phyloP scores from a whole-genome alignment of 1,140 invertebrate genomes.

The Cyclina sinensis region DNA sequence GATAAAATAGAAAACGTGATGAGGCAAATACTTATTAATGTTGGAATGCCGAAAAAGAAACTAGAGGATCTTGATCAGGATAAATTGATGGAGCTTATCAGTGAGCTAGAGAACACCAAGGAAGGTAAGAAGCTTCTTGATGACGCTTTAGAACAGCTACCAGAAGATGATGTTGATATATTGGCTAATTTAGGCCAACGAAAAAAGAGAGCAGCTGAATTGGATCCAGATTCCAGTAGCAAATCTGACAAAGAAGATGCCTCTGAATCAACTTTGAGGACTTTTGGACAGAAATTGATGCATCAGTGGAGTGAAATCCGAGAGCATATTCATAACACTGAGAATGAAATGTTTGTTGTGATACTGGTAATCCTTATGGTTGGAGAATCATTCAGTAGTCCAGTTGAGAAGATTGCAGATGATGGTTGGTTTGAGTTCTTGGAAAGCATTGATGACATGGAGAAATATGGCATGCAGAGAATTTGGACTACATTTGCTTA shows the following conservation, averaged over 20 bases:
- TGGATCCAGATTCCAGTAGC: background rate
- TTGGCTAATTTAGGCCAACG: constrained; percentile 2
- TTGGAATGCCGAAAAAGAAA: constrained; percentile 36
- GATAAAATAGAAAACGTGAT: constrained; percentile 26
- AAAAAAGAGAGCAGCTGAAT: constrained; percentile 8
- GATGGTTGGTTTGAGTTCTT: constrained; percentile 86
- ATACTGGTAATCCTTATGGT: constrained; percentile 78
- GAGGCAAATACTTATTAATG: constrained; percentile 17
- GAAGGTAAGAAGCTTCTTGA: background rate
- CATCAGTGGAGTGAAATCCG: background rate
- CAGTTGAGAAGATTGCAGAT: constrained; percentile 84
- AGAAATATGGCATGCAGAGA: constrained; percentile 85
- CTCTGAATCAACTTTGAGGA: background rate
- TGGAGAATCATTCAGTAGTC: constrained; percentile 82
- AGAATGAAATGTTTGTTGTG: constrained; percentile 76
- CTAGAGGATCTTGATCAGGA: constrained; percentile 23
- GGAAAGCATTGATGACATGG: constrained; percentile 84
- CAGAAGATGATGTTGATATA: constrained; percentile 26
- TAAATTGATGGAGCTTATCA: constrained; percentile 39
- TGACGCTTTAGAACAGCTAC: constrained; percentile 25
- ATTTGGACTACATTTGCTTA: constrained; percentile 81
- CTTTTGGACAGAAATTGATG: background rate
- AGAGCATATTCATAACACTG: constrained; percentile 62
- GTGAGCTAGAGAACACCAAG: constrained; percentile 14
- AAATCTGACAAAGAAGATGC: background rate